Base-by-base conservation (phyloP, 2,888 invertebrate species). In the Pseudococcus longispinus region DNA sequence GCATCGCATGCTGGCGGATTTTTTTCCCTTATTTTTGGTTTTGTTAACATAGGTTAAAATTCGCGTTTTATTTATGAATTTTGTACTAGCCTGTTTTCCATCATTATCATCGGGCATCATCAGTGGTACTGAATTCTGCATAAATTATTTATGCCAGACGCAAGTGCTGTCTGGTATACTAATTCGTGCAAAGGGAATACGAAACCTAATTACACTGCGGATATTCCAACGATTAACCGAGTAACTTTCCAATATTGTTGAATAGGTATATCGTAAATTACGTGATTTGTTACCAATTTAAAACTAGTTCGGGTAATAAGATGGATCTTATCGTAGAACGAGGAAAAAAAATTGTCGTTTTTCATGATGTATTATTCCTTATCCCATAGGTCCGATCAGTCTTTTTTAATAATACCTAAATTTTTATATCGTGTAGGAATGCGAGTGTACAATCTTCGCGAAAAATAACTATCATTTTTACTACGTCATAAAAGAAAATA, bases 401-500 rank as follows among this genome's bases (percentile, higher is more conserved):
- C 77, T 80, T 80, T 80, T 80, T 80, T 80, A 80, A 80, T 80
- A 80, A 80, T 60, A 60, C 60, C 60, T 26, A 80, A 37, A n/a
- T 80, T 42, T 80, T 80, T 80, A 80, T 80, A 37, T 42, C 77
- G 20, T 80, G 42, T 42, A 80, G 20, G 20, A 80, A 80, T 80
- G 77, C 42, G 74, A 74, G 32, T 74, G 77, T 42, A 80, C 77
- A 80, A 80, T 23, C 77, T 80, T 80, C 42, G 32, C 77, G 77
- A 80, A 42, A 80, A 80, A 80, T 42, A 42, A 80, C 42, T 42
- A 80, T 80, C 42, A 42, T 80, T 80, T 80, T 80, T 80, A 80
- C 77, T 37, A 42, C 77, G 77, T 80, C 77, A 80, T 80, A 80
- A 80, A 80, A 80, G 77, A 80, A 80, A 80, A 80, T 80, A 80